Evolutionary conservation across 1,140 invertebrate genomes (phyloP).

Genomic region (Camponotus vicinus): DNA sequence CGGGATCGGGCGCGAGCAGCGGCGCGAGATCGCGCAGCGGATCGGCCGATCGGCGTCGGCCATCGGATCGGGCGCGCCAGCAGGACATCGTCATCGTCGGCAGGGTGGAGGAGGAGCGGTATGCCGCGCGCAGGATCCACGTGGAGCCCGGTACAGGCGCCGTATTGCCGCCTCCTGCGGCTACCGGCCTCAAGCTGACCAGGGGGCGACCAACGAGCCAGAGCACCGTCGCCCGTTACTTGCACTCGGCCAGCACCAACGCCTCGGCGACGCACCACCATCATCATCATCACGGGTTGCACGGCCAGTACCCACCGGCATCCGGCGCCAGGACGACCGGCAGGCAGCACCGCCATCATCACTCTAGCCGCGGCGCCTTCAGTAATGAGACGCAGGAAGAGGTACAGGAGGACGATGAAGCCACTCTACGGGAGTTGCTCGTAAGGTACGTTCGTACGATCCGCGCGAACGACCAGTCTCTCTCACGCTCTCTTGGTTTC

Average conservation of each 20-base stretch:
- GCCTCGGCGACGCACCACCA: constrained; percentile 79
- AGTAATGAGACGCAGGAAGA: constrained; percentile 88
- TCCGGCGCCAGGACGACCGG: constrained; percentile 70
- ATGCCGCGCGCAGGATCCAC: constrained; percentile 81
- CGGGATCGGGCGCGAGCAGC: constrained; percentile 65
- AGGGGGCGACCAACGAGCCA: constrained; percentile 78
- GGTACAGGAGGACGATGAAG: constrained; percentile 92
- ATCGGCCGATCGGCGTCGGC: constrained; percentile 68
- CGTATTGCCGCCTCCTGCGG: constrained; percentile 73
- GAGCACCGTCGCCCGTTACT: constrained; percentile 79
- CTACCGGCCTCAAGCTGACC: constrained; percentile 84
- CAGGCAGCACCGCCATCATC: constrained; percentile 78
- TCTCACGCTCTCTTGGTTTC: constrained; percentile 20
- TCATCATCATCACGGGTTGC: constrained; percentile 65
- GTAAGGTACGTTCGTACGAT: constrained; percentile 89
- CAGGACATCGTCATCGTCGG: constrained; percentile 62
- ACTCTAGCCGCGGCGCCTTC: constrained; percentile 82
- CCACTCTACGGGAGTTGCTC: constrained; percentile 94
- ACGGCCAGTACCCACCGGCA: constrained; percentile 42
- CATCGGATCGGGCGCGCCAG: constrained; percentile 61
- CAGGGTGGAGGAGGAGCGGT: constrained; percentile 84
- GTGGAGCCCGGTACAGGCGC: constrained; percentile 80
- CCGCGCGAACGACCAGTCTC: background rate
- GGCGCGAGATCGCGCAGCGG: constrained; percentile 69
- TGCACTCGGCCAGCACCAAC: constrained; percentile 81